phyloP scores from a whole-genome alignment of 2,888 invertebrate genomes.

The Cheiracanthium punctorium region DNA sequence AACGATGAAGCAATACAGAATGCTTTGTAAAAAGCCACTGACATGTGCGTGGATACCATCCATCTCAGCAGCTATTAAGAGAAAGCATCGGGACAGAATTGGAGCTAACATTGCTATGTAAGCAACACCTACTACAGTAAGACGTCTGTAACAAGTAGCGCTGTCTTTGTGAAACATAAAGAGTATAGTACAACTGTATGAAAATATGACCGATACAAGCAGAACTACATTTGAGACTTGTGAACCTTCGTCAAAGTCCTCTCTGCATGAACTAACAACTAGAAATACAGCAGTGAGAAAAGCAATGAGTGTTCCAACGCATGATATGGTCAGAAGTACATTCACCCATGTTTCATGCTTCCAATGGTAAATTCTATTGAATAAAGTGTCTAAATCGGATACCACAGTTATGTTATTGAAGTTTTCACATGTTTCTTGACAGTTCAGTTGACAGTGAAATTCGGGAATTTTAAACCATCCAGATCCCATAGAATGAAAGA shows the following conservation, averaged over 20 bases:
- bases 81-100: slow-evolving; percentile 81
- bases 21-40: slow-evolving; percentile 83
- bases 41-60: slow-evolving; percentile 83
- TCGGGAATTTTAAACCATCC: slow-evolving; percentile 68
- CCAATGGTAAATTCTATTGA: slow-evolving; percentile 49
- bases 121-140: slow-evolving; percentile 80
- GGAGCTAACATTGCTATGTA: slow-evolving; percentile 82
- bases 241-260: slow-evolving; percentile 83
- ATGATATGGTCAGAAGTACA: slow-evolving; percentile 82
- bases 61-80: slow-evolving; percentile 82
- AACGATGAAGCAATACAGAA: slow-evolving; percentile 77
- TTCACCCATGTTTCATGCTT: slow-evolving; percentile 79
- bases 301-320: slow-evolving; percentile 82
- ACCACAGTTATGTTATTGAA: slow-evolving; percentile 31
- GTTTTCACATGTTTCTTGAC: slow-evolving; percentile 46
- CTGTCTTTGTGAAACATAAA: slow-evolving; percentile 75
- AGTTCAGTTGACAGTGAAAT: slow-evolving; percentile 40
- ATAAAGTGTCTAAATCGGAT: slow-evolving; percentile 14
- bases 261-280: slow-evolving; percentile 81
- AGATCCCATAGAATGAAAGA: slow-evolving; percentile 54
- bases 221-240: slow-evolving; percentile 79
- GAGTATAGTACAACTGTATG: slow-evolving; percentile 77
- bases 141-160: slow-evolving; percentile 79
- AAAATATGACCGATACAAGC: slow-evolving; percentile 77
- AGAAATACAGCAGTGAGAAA: slow-evolving; percentile 82